phyloP scores from a whole-genome alignment of 1,140 invertebrate genomes.

The Apis mellifera region Amel_HAv3.1 CM009931.2:23806001-23806500 shows the following conservation, averaged over 20 bases:
- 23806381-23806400: neutral
- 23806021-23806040: neutral
- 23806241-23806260: neutral
- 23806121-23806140: neutral
- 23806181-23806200: neutral
- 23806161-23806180: neutral
- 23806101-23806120: neutral
- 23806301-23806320: neutral
- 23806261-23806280: neutral
- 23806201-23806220: neutral
- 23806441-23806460: slow-evolving; percentile 38
- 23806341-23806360: no score
- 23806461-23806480: slow-evolving; percentile 37
- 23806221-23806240: neutral
- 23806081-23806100: neutral
- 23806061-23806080: neutral
- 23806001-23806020: neutral
- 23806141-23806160: neutral
- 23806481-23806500: neutral
- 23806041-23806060: neutral
- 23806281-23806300: neutral
- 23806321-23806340: neutral
- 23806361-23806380: neutral
- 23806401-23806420: neutral
- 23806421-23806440: slow-evolving; percentile 11